Percentiles rank a stretch among this genome's conserved stretches.
Conservation (phyloP, 35 echinoderm and acorn worm species). For the Patiria miniata region DNA sequence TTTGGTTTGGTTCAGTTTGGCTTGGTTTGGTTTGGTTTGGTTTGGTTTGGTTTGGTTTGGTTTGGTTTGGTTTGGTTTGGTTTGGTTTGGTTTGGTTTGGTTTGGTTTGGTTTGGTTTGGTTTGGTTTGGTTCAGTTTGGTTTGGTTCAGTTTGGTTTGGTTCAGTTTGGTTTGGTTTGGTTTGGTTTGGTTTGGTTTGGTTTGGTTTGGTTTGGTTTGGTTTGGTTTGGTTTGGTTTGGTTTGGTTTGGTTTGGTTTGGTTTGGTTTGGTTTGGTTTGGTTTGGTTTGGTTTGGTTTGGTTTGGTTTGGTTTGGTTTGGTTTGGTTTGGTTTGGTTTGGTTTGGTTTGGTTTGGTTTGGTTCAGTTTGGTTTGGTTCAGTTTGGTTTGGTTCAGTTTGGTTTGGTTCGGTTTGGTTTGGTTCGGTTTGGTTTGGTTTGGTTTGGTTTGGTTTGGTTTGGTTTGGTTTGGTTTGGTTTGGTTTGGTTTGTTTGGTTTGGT, state of each 20-base stretch:
- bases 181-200: constrained; percentile 56
- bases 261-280: constrained; percentile 1
- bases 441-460: too few species aligned
- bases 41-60: constrained; percentile 58
- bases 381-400: too few species aligned
- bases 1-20: constrained; percentile 12
- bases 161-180: constrained; percentile 55
- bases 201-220: constrained; percentile 22
- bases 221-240: constrained; percentile 11
- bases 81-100: constrained; percentile 58
- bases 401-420: too few species aligned
- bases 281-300: not conserved
- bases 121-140: too few species aligned
- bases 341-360: too few species aligned
- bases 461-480: too few species aligned
- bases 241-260: constrained; percentile 20
- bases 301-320: not conserved
- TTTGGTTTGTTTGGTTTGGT: constrained; percentile 22
- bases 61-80: constrained; percentile 61
- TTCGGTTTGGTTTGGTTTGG: too few species aligned
- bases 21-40: constrained; percentile 54
- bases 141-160: constrained; percentile 47
- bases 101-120: constrained; percentile 54
- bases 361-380: too few species aligned
- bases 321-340: too few species aligned